Base-by-base conservation (phyloP, 2,113 vertebrate genomes). In the Gadus macrocephalus region DNA sequence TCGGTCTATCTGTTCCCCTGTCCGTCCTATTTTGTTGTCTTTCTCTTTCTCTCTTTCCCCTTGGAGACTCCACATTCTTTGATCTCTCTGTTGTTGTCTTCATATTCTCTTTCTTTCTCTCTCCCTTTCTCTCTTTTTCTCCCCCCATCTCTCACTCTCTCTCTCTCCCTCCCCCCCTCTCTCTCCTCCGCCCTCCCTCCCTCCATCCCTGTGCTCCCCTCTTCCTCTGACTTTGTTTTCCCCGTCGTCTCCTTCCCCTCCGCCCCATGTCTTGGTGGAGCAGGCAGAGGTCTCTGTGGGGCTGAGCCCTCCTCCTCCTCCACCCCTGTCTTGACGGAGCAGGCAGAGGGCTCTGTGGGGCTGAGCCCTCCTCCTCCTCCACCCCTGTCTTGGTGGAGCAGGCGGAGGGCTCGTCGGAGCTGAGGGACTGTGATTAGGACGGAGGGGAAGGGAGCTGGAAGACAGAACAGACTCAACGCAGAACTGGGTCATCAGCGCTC, bases 401-500 rank as follows among this genome's bases (percentile, higher is more conserved):
- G 42, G 42, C 42, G 2, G 42, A 49, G 42, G 42, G 76, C 85
- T 81, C 5, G 78, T 73, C 17, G 25, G 77, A 83, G 86, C 83
- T 74, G 59, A 75, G 83, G 86, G 89, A 89, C 85, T 84, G 53
- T 88, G 89, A 88, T 88, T 90, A 89, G 86, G 88, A 88, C 85
- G 80, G 85, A 84, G 78, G 76, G 87, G 42, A 49, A 49, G 42
- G 42, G 42, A 49, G 82, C 85, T 9, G 17, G 55, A 58, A 16
- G 55, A n/a, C 15, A n/a, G 17, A 16, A 58, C 55, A 58, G 15
- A 58, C 55, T 17, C 82, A 87, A 86, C 84, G 81, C 81, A 88
- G 81, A 90, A 90, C 77, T 90, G 83, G 89, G 89, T 90, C 89
- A 90, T 89, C 86, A 84, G 86, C 28, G 28, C 11, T 87, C 84